Evolutionary conservation across 2,113 vertebrate species (phyloP).

Genomic region (Lota lota): DNA sequence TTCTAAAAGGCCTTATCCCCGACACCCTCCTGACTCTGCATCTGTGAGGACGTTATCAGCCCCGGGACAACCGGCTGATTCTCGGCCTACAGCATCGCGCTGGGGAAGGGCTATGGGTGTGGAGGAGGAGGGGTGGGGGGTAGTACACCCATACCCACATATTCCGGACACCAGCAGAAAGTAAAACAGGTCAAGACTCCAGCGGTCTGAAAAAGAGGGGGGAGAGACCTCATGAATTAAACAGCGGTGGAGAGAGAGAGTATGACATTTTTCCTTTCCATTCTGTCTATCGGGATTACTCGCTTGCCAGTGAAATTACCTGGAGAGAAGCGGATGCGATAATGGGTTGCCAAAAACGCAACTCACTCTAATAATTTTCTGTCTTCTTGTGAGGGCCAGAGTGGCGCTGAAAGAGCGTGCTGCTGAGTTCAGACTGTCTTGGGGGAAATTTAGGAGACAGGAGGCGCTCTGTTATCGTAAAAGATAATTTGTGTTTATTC

Average conservation of each 20-base stretch:
- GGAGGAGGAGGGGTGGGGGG: conserved; percentile 48
- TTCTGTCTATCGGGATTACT: conserved; percentile 67
- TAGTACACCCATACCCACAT: conserved; percentile 51
- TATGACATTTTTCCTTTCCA: conserved; percentile 70
- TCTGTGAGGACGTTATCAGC: conserved; percentile 47
- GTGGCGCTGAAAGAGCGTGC: conserved; percentile 46
- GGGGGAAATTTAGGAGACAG: conserved; percentile 49
- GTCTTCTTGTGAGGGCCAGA: conserved; percentile 46
- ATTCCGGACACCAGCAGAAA: conserved; percentile 64
- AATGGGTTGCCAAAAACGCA: conserved; percentile 61
- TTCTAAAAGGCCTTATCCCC: conserved; percentile 59
- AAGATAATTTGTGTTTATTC: conserved; percentile 55
- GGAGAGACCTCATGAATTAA: conserved; percentile 72
- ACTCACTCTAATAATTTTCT: conserved; percentile 61
- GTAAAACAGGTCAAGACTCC: conserved; percentile 74
- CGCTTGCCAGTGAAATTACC: conserved; percentile 66
- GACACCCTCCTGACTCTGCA: conserved; percentile 53
- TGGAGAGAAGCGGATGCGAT: conserved; percentile 62
- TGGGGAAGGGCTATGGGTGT: conserved; percentile 27
- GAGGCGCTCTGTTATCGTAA: conserved; percentile 56
- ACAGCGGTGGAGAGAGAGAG: conserved; percentile 67
- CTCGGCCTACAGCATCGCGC: background rate
- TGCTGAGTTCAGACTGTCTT: conserved; percentile 38
- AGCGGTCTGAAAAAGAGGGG: conserved; percentile 61
- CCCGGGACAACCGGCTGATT: background rate